phyloP scores from a whole-genome alignment of 64 coral and sea anemone genomes.

The Exaiptasia diaphana region DNA sequence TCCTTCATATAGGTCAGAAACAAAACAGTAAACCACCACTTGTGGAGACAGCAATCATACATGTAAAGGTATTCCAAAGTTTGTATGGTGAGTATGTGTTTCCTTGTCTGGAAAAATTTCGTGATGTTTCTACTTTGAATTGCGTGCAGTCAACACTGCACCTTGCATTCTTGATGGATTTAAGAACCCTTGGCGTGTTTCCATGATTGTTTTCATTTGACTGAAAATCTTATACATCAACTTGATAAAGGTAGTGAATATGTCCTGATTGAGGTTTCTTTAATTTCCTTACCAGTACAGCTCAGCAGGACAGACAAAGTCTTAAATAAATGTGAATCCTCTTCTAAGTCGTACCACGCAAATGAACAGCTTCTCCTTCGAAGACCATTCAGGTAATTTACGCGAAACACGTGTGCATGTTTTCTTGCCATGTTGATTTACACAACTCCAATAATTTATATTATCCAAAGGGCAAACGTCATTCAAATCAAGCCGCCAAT shows the following conservation, averaged over 20 bases:
- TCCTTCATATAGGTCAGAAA: conserved; percentile 14
- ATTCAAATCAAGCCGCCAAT: too few relatives aligned
- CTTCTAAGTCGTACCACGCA: conserved; percentile 37
- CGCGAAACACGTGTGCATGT: background rate
- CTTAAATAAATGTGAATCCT: conserved; percentile 49
- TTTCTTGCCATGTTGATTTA: background rate
- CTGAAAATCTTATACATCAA: conserved; percentile 49
- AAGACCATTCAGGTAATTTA: conserved; percentile 1
- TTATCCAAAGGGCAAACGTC: conserved; percentile 3
- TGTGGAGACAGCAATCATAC: conserved; percentile 25
- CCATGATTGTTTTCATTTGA: conserved; percentile 50
- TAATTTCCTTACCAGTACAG: conserved; percentile 19
- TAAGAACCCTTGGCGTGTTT: conserved; percentile 32
- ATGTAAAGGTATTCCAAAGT: conserved; percentile 5
- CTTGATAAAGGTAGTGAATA: conserved; percentile 60
- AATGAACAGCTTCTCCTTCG: conserved; percentile 41
- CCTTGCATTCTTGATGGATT: conserved; percentile 37
- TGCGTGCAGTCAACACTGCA: conserved; percentile 55
- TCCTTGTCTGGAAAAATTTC: conserved; percentile 49
- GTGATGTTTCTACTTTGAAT: conserved; percentile 51
- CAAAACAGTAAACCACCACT: conserved; percentile 22
- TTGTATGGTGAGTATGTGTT: conserved; percentile 34
- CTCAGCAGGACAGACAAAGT: conserved; percentile 33
- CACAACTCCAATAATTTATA: background rate
- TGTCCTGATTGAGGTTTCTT: conserved; percentile 26